Evolutionary conservation across 2,797 vertebrate genomes (phyloP).

Genomic region (Numenius phaeopus): DNA sequence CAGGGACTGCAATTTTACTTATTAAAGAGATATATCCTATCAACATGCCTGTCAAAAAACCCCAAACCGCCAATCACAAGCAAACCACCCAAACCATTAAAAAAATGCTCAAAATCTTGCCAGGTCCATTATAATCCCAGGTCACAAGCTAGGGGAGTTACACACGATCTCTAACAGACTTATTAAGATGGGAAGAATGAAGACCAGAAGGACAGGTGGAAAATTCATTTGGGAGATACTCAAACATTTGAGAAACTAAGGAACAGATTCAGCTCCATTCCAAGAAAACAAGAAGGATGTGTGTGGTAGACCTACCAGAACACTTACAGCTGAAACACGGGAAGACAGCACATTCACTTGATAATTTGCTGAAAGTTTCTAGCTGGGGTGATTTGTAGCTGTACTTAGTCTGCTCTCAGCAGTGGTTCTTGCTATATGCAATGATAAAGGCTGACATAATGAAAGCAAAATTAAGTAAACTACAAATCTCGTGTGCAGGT

Average conservation of each 20-base stretch:
- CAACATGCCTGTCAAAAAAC: not conserved
- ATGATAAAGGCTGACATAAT: not conserved
- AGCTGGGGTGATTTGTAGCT: not conserved
- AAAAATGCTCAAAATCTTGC: not conserved
- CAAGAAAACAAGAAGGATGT: not conserved
- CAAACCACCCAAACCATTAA: not conserved
- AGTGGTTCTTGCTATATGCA: not conserved
- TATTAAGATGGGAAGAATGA: not conserved
- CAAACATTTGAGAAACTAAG: not conserved
- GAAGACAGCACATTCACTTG: not conserved
- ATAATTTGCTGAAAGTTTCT: not conserved
- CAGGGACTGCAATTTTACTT: not conserved
- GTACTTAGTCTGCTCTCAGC: not conserved
- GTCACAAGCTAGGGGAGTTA: not conserved
- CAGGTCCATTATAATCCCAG: not conserved
- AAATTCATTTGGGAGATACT: not conserved
- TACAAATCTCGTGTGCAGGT: not conserved
- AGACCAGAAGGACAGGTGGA: not conserved
- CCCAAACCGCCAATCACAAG: not conserved
- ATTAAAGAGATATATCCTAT: not conserved
- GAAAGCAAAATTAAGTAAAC: not conserved
- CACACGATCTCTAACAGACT: not conserved
- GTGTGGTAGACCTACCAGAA: not conserved
- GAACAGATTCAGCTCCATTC: not conserved
- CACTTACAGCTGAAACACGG: fast-evolving